Conservation (phyloP, 1,140 invertebrate species). For the Pantala flavescens region DNA sequence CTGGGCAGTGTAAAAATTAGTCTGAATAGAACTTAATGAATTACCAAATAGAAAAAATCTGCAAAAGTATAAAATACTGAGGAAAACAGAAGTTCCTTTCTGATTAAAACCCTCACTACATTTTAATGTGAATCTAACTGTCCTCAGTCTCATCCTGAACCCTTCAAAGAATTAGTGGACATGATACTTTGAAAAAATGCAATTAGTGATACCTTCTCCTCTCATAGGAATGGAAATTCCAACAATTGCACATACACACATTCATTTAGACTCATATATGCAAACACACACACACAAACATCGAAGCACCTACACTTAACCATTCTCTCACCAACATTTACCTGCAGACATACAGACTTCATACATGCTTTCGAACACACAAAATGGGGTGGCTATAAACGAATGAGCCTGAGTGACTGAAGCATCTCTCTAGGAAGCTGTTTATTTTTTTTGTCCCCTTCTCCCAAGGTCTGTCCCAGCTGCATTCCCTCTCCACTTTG, state of each 20-base stretch:
- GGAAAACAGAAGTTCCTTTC: neutral
- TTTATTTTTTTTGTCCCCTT: neutral
- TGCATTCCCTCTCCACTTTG: neutral
- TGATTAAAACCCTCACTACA: neutral
- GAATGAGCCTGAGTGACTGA: constrained; percentile 2
- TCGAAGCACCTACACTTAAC: neutral
- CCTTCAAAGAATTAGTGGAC: constrained; percentile 6
- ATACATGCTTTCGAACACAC: neutral
- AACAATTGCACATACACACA: neutral
- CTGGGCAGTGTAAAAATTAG: neutral
- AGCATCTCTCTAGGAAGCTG: constrained; percentile 4
- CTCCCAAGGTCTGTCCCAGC: neutral
- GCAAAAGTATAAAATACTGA: constrained; percentile 2
- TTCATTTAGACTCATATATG: neutral
- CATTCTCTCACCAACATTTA: neutral
- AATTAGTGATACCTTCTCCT: constrained; percentile 6
- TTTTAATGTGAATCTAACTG: no score
- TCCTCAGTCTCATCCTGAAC: neutral
- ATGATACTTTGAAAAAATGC: constrained; percentile 10
- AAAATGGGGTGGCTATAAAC: neutral
- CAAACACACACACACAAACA: neutral
- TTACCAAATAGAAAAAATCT: neutral
- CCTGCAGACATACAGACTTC: neutral
- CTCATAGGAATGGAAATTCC: constrained; percentile 9
- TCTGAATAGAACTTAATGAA: neutral